These are phyloP conservation scores for Zaprionus kolodkinae DNA, from an alignment of 1,140 invertebrate genomes.

Conservation along the genomic window DNA sequence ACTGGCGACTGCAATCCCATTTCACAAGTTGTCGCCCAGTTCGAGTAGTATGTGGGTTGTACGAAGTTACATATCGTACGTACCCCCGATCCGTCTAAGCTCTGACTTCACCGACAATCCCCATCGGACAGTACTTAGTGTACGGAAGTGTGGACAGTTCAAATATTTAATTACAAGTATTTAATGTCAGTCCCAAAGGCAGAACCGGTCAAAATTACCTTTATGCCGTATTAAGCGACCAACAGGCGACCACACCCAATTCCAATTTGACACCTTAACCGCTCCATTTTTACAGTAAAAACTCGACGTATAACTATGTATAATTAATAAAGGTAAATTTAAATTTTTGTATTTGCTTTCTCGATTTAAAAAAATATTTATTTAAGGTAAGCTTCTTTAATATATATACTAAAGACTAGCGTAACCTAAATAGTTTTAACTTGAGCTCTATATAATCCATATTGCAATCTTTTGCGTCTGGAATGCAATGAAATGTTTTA, in stretches of 20 bases:
- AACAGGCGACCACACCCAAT: conserved; percentile 55
- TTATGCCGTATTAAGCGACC: conserved; percentile 59
- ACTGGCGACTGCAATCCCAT: conserved; percentile 32
- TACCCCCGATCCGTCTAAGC: conserved; percentile 47
- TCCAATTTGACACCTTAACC: conserved; percentile 60
- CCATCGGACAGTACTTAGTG: neutral
- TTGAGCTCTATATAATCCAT: too few relatives aligned
- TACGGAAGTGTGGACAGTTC: conserved; percentile 32
- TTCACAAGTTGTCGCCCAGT: conserved; percentile 45
- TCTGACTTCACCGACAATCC: conserved; percentile 53
- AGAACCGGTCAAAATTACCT: conserved; percentile 9
- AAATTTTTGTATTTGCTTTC: too few relatives aligned
- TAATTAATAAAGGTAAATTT: too few relatives aligned
- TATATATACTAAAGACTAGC: too few relatives aligned
- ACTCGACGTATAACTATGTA: neutral
- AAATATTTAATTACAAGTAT: conserved; percentile 77
- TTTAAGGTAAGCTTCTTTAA: neutral
- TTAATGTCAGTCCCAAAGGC: conserved; percentile 58
- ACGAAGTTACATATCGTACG: conserved; percentile 13
- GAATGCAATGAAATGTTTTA: too few relatives aligned
- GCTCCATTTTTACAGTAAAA: conserved; percentile 22
- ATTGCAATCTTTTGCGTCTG: too few relatives aligned
- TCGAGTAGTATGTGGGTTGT: conserved; percentile 8
- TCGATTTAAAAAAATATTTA: too few relatives aligned
- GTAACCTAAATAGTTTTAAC: too few relatives aligned